A percentile compares a stretch with the other conserved stretches of the same genome.
Evolutionary conservation across 2,797 vertebrate species (phyloP).

Genomic region (Mastacembelus armatus): DNA sequence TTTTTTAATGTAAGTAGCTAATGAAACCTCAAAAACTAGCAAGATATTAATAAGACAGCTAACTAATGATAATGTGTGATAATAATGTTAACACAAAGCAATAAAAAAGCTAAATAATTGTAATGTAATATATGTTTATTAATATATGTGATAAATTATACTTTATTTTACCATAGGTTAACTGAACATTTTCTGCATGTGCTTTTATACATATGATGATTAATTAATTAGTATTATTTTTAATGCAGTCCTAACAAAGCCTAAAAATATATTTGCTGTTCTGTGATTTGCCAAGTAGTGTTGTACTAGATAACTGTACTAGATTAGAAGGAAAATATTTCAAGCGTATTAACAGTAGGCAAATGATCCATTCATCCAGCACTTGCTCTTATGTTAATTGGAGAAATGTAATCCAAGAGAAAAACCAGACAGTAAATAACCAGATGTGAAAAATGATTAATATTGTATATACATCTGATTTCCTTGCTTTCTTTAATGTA

Average conservation of each 20-base stretch:
- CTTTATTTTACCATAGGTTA: not conserved
- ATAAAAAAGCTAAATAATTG: too few species aligned
- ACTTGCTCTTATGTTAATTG: constrained; percentile 17
- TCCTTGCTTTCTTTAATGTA: constrained; percentile 40
- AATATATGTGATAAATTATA: not conserved
- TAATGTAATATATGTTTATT: not conserved
- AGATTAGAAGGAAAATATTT: not conserved
- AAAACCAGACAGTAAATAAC: constrained; percentile 22
- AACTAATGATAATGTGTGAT: too few species aligned
- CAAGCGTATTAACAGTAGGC: not conserved
- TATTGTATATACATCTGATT: constrained; percentile 24
- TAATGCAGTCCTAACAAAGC: not conserved
- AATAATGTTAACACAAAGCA: too few species aligned
- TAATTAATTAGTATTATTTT: not conserved
- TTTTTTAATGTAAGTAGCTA: too few species aligned
- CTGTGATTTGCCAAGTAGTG: too few species aligned
- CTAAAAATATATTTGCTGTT: not conserved
- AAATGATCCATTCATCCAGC: constrained; percentile 1
- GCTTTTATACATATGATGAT: not conserved
- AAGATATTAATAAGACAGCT: too few species aligned
- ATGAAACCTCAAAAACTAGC: too few species aligned
- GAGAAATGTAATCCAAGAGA: constrained; percentile 12
- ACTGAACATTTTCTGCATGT: not conserved
- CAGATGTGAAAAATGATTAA: constrained; percentile 25
- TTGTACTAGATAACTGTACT: too few species aligned